Percentiles rank a stretch among this genome's conserved stretches.
Conservation (phyloP, 2,113 vertebrate species). For the Hyperoodon ampullatus region DNA sequence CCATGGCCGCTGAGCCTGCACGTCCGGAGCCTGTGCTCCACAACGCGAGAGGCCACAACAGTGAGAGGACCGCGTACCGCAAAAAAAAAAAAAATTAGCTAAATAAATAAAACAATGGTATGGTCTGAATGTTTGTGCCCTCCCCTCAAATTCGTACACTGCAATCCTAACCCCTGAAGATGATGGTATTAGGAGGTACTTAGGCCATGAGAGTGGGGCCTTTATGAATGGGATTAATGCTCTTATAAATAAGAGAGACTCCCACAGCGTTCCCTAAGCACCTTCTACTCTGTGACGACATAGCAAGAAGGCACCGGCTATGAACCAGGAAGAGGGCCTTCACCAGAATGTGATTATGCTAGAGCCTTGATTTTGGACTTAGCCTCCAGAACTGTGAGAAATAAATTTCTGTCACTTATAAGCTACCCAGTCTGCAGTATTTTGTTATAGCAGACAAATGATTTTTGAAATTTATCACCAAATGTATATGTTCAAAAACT, state of each 20-base stretch:
- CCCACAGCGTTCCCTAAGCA: neutral
- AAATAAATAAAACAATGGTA: neutral
- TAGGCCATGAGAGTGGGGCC: neutral
- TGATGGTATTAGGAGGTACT: neutral
- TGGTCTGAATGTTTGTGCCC: neutral
- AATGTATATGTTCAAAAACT: neutral
- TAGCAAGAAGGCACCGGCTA: neutral
- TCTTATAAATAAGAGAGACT: neutral
- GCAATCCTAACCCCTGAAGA: neutral
- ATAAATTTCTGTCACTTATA: neutral
- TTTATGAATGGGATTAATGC: neutral
- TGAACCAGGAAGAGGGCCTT: neutral
- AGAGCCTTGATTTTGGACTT: neutral
- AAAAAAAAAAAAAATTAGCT: neutral
- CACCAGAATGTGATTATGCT: neutral
- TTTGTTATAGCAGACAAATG: neutral
- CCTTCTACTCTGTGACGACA: neutral
- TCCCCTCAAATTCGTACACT: neutral
- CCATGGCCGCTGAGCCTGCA: too few relatives aligned
- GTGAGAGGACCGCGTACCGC: too few relatives aligned
- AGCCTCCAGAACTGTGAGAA: neutral
- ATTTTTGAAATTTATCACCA: conserved; percentile 33
- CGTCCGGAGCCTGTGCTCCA: too few relatives aligned
- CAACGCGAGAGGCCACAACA: too few relatives aligned
- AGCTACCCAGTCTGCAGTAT: neutral